phyloP scores from a whole-genome alignment of 92 coral and sea anemone genomes.

The Paragorgia papillata region DNA sequence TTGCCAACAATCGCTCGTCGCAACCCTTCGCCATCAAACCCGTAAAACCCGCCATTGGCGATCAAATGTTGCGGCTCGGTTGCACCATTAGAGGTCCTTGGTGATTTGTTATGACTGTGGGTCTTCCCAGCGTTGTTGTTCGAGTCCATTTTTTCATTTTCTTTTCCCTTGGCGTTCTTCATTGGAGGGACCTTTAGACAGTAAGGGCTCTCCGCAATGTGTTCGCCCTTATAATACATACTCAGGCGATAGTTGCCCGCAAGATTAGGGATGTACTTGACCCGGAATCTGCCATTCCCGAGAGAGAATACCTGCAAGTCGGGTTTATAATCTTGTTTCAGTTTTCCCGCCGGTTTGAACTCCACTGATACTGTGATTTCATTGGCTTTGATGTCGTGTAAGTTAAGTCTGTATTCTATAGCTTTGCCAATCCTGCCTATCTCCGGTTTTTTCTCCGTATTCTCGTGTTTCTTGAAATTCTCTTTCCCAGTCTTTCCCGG shows the following conservation, averaged over 20 bases:
- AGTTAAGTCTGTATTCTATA: conserved; percentile 86
- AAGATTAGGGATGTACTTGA: conserved; percentile 83
- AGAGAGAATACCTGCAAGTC: conserved; percentile 84
- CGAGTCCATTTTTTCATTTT: not conserved
- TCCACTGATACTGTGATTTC: conserved; percentile 96
- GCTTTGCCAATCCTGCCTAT: conserved; percentile 87
- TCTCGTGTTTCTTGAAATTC: not conserved
- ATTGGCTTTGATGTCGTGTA: conserved; percentile 90
- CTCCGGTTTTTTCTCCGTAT: conserved; percentile 39
- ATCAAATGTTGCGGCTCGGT: not conserved
- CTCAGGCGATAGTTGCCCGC: conserved; percentile 94
- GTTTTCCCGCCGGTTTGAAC: conserved; percentile 78
- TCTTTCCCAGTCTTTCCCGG: conserved; percentile 24
- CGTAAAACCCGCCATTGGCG: conserved; percentile 10
- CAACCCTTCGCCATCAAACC: conserved; percentile 90
- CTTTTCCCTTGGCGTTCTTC: conserved; percentile 6
- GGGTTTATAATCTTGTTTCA: conserved; percentile 75
- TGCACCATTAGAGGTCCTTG: not conserved
- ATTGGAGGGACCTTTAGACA: conserved; percentile 77
- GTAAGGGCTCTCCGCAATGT: conserved; percentile 92
- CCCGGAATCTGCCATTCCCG: conserved; percentile 84
- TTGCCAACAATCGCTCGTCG: conserved; percentile 88
- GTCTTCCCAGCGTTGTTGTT: not conserved
- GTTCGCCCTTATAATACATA: conserved; percentile 86
- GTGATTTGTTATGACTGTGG: not conserved